phyloP scores from a whole-genome alignment of 2,888 invertebrate genomes.

The Eupithecia centaureata region DNA sequence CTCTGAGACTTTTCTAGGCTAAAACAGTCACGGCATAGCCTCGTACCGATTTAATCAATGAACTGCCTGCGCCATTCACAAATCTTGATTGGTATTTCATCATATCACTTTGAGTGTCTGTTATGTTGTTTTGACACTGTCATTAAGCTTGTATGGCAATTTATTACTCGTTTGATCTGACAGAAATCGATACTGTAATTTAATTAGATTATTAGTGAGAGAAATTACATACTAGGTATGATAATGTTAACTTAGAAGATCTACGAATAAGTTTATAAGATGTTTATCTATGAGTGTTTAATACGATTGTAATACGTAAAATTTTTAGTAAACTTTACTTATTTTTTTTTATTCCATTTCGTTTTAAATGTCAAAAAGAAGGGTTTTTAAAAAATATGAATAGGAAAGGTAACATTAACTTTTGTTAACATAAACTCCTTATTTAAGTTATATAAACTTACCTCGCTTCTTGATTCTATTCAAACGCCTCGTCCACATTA shows the following conservation, averaged over 20 bases:
- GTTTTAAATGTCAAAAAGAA: too few relatives aligned
- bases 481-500: slow-evolving; percentile 22
- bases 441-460: slow-evolving; percentile 16
- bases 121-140: slow-evolving; percentile 26
- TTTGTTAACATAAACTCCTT: not conserved
- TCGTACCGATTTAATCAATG: slow-evolving; percentile 52
- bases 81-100: slow-evolving; percentile 48
- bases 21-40: slow-evolving; percentile 34
- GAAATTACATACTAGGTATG: not conserved
- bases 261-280: too few relatives aligned
- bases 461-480: slow-evolving; percentile 24
- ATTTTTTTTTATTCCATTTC: too few relatives aligned
- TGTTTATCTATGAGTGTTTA: not conserved
- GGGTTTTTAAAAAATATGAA: too few relatives aligned
- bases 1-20: not conserved
- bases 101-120: slow-evolving; percentile 33
- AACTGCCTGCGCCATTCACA: slow-evolving; percentile 43
- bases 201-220: not conserved
- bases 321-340: too few relatives aligned
- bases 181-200: slow-evolving; percentile 1
- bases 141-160: slow-evolving; percentile 8
- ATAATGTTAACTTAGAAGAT: too few relatives aligned
- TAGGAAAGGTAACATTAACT: not conserved
- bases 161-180: slow-evolving; percentile 7
- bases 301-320: too few relatives aligned